Evolutionary conservation across 2,888 invertebrate species (phyloP).

Genomic region (Pyrochroa serraticornis): DNA sequence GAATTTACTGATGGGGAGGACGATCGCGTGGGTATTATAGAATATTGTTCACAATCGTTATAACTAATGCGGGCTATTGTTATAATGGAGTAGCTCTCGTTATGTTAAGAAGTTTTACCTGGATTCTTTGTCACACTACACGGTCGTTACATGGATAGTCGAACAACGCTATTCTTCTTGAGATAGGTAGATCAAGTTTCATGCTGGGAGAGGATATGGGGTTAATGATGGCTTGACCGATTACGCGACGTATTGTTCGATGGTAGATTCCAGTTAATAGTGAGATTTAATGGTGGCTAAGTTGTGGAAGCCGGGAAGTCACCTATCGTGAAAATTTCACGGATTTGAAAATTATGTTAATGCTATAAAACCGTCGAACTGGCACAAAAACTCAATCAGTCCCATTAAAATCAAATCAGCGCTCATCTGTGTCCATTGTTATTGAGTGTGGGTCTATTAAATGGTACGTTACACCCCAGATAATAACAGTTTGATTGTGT

Average conservation of each 20-base stretch:
- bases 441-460: slow-evolving; percentile 44
- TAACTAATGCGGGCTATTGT: background rate
- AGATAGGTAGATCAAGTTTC: background rate
- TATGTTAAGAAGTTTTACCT: slow-evolving; percentile 1
- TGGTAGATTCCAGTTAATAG: too few relatives aligned
- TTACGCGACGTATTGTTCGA: too few relatives aligned
- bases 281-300: too few relatives aligned
- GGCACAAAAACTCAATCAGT: background rate
- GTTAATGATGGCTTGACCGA: too few relatives aligned
- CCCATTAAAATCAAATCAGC: slow-evolving; percentile 29
- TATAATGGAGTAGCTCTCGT: background rate
- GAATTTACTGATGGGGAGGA: too few relatives aligned
- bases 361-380: too few relatives aligned
- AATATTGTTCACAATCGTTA: background rate
- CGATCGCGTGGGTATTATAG: too few relatives aligned
- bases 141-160: background rate
- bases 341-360: too few relatives aligned
- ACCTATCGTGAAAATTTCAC: too few relatives aligned
- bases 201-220: too few relatives aligned
- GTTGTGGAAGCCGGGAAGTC: too few relatives aligned
- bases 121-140: slow-evolving; percentile 1
- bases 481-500: slow-evolving; percentile 51
- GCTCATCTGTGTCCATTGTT: slow-evolving; percentile 39
- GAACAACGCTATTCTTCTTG: slow-evolving; percentile 2
- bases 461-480: slow-evolving; percentile 48